These are phyloP conservation scores for Leuciscus idus DNA, from an alignment of 2,113 vertebrate genomes.

Conservation along the genomic window DNA sequence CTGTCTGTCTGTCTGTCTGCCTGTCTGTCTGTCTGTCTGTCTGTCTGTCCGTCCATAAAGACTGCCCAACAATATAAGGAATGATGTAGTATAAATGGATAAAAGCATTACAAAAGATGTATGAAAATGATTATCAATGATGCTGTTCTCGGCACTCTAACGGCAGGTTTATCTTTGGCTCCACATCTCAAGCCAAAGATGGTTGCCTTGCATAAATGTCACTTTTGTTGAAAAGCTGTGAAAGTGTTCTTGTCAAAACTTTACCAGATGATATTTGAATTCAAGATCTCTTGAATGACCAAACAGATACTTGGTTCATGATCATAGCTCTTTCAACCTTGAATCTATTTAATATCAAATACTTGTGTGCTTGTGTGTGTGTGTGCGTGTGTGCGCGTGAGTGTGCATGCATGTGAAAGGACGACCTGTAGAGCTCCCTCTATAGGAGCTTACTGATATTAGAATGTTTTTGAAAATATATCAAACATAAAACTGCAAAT, in stretches of 20 bases:
- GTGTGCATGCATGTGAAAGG: background rate
- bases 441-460: constrained; percentile 17
- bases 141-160: constrained; percentile 26
- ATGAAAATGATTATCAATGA: constrained; percentile 41
- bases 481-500: background rate
- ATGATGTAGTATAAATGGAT: constrained; percentile 42
- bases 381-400: background rate
- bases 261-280: constrained; percentile 22
- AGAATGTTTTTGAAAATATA: background rate
- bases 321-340: background rate
- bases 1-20: no score
- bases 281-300: constrained; percentile 10
- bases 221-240: constrained; percentile 23
- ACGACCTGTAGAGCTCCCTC: constrained; percentile 40
- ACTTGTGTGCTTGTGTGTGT: background rate
- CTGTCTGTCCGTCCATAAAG: background rate
- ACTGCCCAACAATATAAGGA: constrained; percentile 22
- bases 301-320: background rate
- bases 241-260: constrained; percentile 25
- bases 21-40: no score
- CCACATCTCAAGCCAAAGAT: constrained; percentile 34
- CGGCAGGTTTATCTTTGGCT: constrained; percentile 35
- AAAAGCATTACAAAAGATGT: constrained; percentile 33
- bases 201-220: constrained; percentile 43
- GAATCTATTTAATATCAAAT: constrained; percentile 9